phyloP scores from a whole-genome alignment of 2,113 vertebrate genomes.

The Odontesthes bonariensis region DNA sequence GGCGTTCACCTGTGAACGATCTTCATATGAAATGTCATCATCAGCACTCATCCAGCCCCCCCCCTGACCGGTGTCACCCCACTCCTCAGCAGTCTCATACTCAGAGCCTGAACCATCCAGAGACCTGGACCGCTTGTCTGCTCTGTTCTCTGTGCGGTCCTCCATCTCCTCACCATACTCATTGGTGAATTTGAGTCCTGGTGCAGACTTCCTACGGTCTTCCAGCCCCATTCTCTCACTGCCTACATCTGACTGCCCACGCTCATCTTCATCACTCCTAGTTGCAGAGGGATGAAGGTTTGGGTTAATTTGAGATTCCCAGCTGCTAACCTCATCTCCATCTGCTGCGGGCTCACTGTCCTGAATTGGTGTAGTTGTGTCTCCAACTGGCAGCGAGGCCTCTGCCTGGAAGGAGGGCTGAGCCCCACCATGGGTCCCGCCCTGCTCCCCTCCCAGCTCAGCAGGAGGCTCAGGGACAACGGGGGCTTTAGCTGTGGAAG shows the following conservation, averaged over 20 bases:
- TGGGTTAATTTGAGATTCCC: slow-evolving; percentile 72
- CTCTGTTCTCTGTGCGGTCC: slow-evolving; percentile 49
- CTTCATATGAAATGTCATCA: slow-evolving; percentile 55
- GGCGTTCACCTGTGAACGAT: not conserved
- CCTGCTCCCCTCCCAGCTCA: slow-evolving; percentile 62
- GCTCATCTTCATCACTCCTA: slow-evolving; percentile 37
- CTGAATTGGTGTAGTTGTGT: slow-evolving; percentile 61
- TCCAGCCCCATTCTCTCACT: slow-evolving; percentile 22
- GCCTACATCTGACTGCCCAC: slow-evolving; percentile 21
- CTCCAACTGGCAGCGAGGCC: slow-evolving; percentile 57
- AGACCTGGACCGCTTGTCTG: slow-evolving; percentile 59
- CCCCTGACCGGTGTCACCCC: slow-evolving; percentile 68
- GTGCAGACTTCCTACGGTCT: slow-evolving; percentile 69
- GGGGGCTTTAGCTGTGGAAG: slow-evolving; percentile 25
- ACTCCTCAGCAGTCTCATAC: slow-evolving; percentile 81
- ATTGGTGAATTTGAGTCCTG: slow-evolving; percentile 80
- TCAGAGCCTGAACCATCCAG: slow-evolving; percentile 79
- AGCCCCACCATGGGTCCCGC: slow-evolving; percentile 61
- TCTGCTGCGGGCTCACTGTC: slow-evolving; percentile 60
- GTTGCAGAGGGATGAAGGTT: slow-evolving; percentile 49
- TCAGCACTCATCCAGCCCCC: slow-evolving; percentile 74
- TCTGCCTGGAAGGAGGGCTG: slow-evolving; percentile 72
- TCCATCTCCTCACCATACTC: slow-evolving; percentile 78
- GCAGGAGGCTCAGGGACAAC: slow-evolving; percentile 58
- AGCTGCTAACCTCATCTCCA: slow-evolving; percentile 78